These are phyloP conservation scores for Tachyglossus aculeatus DNA, from an alignment of 2,797 vertebrate genomes.

Conservation along the genomic window DNA sequence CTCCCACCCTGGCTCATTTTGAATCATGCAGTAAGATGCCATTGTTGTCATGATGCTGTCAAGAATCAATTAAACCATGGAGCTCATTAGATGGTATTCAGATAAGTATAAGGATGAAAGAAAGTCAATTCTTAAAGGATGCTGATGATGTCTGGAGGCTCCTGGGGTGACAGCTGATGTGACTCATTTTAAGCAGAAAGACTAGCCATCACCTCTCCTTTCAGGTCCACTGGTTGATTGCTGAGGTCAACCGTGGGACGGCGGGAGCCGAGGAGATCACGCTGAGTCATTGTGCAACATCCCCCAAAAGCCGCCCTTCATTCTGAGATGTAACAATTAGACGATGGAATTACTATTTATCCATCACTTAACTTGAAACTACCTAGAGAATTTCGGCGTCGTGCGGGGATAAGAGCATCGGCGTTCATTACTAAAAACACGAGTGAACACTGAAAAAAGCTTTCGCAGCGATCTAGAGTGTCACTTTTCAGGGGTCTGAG, in stretches of 20 bases:
- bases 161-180: slow-evolving; percentile 7
- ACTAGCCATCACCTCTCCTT: slow-evolving; percentile 37
- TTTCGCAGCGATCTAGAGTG: not conserved
- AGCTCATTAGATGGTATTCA: slow-evolving; percentile 40
- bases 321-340: slow-evolving; percentile 22
- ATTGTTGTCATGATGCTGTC: slow-evolving; percentile 4
- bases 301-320: slow-evolving; percentile 54
- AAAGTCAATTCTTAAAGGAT: slow-evolving; percentile 19
- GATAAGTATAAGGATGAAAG: slow-evolving; percentile 35
- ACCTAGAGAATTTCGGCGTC: slow-evolving; percentile 54
- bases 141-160: slow-evolving; percentile 13
- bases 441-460: slow-evolving; percentile 28
- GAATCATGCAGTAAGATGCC: not conserved
- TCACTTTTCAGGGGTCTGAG: slow-evolving; percentile 11
- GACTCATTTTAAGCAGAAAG: slow-evolving; percentile 46
- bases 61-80: slow-evolving; percentile 52
- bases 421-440: slow-evolving; percentile 38
- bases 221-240: slow-evolving; percentile 20
- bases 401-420: slow-evolving; percentile 44
- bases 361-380: slow-evolving; percentile 32
- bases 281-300: slow-evolving; percentile 12
- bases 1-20: slow-evolving; percentile 1
- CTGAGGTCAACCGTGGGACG: slow-evolving; percentile 28
- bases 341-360: slow-evolving; percentile 52
- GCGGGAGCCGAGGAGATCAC: slow-evolving; percentile 24